Conservation (phyloP, 2,797 vertebrate genomes). For the Geotrypetes seraphini region DNA sequence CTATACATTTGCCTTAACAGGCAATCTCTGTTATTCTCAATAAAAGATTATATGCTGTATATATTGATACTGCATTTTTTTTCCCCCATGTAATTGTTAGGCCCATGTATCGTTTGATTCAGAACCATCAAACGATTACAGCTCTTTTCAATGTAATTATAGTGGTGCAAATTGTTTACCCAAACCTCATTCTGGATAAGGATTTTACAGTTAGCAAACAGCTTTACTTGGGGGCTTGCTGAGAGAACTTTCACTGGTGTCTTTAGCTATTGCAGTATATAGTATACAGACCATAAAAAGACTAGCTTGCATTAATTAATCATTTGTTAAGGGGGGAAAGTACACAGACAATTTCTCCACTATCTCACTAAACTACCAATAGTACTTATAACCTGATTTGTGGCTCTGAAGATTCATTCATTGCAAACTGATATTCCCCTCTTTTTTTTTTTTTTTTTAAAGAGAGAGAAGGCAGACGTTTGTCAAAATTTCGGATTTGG, state of each 20-base stretch:
- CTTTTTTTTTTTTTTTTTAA: too few species aligned
- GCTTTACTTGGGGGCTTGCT: conserved; percentile 51
- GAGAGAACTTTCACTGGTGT: conserved; percentile 34
- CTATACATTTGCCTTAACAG: too few species aligned
- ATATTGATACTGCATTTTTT: too few species aligned
- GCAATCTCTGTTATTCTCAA: too few species aligned
- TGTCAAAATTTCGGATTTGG: too few species aligned
- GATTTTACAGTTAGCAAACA: conserved; percentile 56
- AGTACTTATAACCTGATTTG: not conserved
- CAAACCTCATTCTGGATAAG: conserved; percentile 53
- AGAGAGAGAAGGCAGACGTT: too few species aligned
- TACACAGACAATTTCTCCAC: conserved; percentile 11
- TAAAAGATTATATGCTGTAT: too few species aligned
- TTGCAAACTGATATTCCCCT: conserved; percentile 1
- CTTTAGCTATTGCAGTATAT: conserved; percentile 27
- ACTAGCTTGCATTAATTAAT: conserved; percentile 63
- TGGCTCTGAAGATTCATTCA: not conserved
- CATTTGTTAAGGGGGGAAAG: conserved; percentile 51
- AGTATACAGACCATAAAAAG: conserved; percentile 58
- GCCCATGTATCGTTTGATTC: conserved; percentile 32
- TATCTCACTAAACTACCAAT: conserved; percentile 22
- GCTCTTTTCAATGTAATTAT: conserved; percentile 49
- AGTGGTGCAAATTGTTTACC: conserved; percentile 53
- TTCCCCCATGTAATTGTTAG: too few species aligned
- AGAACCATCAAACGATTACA: conserved; percentile 23